Percentiles rank a stretch among this genome's conserved stretches.
phyloP scores from a whole-genome alignment of 2,113 vertebrate species.

The Bothrops jararaca region DNA sequence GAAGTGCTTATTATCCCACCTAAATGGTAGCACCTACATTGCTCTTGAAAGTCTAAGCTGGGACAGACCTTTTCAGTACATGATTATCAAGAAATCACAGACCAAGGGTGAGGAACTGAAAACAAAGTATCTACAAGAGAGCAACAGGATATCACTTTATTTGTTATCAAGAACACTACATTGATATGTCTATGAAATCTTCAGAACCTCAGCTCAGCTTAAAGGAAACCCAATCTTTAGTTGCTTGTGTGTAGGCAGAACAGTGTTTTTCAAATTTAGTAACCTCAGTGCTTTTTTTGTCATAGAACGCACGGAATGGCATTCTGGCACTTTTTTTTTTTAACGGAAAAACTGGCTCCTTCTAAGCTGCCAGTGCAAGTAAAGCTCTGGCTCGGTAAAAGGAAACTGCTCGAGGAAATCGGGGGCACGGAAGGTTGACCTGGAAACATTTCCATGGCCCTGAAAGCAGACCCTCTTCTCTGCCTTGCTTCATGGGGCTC shows the following conservation, averaged over 20 bases:
- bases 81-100: not conserved
- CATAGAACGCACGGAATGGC: too few species aligned
- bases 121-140: not conserved
- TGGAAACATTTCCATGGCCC: too few species aligned
- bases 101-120: not conserved
- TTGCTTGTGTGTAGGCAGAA: not conserved
- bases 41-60: not conserved
- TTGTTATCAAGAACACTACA: not conserved
- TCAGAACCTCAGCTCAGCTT: not conserved
- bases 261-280: not conserved
- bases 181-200: not conserved
- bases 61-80: not conserved
- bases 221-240: not conserved
- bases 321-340: too few species aligned
- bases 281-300: not conserved
- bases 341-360: too few species aligned
- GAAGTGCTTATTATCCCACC: not conserved
- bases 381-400: too few species aligned
- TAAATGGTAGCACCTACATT: not conserved
- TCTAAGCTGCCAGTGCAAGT: too few species aligned
- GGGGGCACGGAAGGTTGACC: too few species aligned
- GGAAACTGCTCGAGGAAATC: too few species aligned
- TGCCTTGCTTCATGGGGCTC: too few species aligned
- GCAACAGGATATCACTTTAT: not conserved
- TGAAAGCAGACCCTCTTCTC: too few species aligned